Conservation (phyloP, 1,140 invertebrate genomes). For the Trichonephila clavata region DNA sequence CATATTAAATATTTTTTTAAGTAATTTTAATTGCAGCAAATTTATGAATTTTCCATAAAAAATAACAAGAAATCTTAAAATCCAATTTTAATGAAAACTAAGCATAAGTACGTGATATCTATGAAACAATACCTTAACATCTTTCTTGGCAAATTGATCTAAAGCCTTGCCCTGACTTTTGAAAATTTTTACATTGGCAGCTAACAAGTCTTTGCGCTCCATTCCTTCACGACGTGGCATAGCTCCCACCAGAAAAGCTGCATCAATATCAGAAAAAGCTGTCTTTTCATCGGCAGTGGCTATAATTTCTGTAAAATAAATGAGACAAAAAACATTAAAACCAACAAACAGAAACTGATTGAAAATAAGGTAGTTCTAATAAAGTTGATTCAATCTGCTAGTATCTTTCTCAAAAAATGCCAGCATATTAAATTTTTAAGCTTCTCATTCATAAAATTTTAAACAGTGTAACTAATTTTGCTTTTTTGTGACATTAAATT, state of each 20-base stretch:
- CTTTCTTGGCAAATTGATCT: slow-evolving; percentile 95
- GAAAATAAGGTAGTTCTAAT: too few relatives aligned
- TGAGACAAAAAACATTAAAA: slow-evolving; percentile 44
- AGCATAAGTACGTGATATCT: neutral
- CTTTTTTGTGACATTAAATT: too few relatives aligned
- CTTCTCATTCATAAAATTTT: too few relatives aligned
- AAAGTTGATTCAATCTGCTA: too few relatives aligned
- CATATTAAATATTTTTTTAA: too few relatives aligned
- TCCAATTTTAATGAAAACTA: neutral
- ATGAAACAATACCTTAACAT: slow-evolving; percentile 88
- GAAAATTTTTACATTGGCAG: slow-evolving; percentile 99
- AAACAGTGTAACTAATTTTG: too few relatives aligned
- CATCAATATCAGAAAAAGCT: slow-evolving; percentile 97
- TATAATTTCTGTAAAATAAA: slow-evolving; percentile 85
- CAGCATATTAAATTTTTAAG: too few relatives aligned
- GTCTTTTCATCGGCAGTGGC: slow-evolving; percentile 92
- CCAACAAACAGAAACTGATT: neutral
- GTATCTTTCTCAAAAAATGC: too few relatives aligned
- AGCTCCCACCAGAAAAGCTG: slow-evolving; percentile 98
- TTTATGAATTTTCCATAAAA: too few relatives aligned
- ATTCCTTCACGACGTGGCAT: slow-evolving; percentile 99
- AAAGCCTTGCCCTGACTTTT: slow-evolving; percentile 96
- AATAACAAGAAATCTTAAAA: too few relatives aligned
- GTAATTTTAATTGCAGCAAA: too few relatives aligned
- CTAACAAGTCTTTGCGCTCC: slow-evolving; percentile 97